These are phyloP conservation scores for Odontocolon sp. DNA, from an alignment of 2,888 invertebrate species.

Conservation along the genomic window DNA sequence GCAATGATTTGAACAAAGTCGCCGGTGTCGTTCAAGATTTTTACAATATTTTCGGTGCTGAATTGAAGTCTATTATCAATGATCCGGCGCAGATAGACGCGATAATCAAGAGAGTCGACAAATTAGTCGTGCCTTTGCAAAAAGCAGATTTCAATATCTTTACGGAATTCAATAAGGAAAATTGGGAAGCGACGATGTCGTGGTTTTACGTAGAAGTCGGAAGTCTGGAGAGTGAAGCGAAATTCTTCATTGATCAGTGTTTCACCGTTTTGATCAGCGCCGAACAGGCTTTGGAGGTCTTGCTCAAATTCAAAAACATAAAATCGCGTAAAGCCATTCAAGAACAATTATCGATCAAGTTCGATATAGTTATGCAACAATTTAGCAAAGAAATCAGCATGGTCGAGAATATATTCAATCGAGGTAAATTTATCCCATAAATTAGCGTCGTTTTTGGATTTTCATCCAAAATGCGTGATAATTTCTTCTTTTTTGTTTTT, in stretches of 20 bases:
- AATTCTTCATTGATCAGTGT: constrained; percentile 92
- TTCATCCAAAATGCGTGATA: neutral
- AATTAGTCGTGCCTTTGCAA: constrained; percentile 86
- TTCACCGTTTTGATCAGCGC: constrained; percentile 91
- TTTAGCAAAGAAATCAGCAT: constrained; percentile 91
- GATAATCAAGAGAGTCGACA: constrained; percentile 90
- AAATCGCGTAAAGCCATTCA: constrained; percentile 89
- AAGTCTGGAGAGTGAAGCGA: constrained; percentile 90
- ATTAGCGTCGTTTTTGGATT: neutral
- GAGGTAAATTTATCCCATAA: constrained; percentile 79
- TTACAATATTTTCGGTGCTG: constrained; percentile 93
- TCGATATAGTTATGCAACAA: constrained; percentile 91
- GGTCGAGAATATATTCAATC: constrained; percentile 87
- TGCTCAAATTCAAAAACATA: constrained; percentile 90
- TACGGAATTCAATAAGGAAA: constrained; percentile 88
- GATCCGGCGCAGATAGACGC: constrained; percentile 94
- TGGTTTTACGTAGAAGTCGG: constrained; percentile 89
- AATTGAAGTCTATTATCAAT: constrained; percentile 92
- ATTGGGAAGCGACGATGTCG: constrained; percentile 92
- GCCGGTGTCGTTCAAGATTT: constrained; percentile 92
- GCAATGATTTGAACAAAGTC: constrained; percentile 89
- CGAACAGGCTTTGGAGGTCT: constrained; percentile 90
- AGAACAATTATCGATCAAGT: constrained; percentile 89
- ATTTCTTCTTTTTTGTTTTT: constrained; percentile 55
- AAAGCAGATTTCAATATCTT: constrained; percentile 92